Conservation (phyloP, 2,888 invertebrate species). For the Meta bourneti region DNA sequence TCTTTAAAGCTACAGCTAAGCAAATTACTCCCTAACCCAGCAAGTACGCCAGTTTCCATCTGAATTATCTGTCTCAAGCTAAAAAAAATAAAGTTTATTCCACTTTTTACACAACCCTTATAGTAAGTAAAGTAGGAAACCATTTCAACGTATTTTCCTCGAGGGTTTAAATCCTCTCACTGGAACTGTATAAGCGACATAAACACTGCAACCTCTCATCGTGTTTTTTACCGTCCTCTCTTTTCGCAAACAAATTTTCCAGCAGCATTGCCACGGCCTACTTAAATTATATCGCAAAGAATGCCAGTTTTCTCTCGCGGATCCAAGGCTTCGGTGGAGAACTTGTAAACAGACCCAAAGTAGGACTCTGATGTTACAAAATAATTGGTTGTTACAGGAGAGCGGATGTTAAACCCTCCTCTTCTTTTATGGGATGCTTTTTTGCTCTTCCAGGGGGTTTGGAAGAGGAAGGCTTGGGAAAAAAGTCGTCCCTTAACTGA, state of each 20-base stretch:
- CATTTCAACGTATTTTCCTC: not conserved
- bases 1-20: not conserved
- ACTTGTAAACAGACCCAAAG: constrained; percentile 54
- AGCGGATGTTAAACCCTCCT: not conserved
- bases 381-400: constrained; percentile 73
- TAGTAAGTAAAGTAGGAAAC: not conserved
- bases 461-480: not conserved
- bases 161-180: not conserved
- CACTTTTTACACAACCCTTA: not conserved
- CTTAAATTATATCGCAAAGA: constrained; percentile 58
- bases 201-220: not conserved
- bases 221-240: not conserved
- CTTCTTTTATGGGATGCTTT: not conserved
- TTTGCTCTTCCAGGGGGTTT: not conserved
- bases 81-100: not conserved
- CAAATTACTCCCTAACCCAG: not conserved
- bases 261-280: constrained; percentile 27
- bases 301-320: constrained; percentile 30
- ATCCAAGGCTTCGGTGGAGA: constrained; percentile 6
- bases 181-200: not conserved
- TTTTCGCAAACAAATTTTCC: constrained; percentile 22
- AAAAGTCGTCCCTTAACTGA: constrained; percentile 2
- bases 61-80: not conserved
- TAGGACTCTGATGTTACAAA: constrained; percentile 72
- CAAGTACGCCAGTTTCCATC: not conserved